Evolutionary conservation across 2,113 vertebrate genomes (phyloP).

Genomic region (Leuciscus idus): DNA sequence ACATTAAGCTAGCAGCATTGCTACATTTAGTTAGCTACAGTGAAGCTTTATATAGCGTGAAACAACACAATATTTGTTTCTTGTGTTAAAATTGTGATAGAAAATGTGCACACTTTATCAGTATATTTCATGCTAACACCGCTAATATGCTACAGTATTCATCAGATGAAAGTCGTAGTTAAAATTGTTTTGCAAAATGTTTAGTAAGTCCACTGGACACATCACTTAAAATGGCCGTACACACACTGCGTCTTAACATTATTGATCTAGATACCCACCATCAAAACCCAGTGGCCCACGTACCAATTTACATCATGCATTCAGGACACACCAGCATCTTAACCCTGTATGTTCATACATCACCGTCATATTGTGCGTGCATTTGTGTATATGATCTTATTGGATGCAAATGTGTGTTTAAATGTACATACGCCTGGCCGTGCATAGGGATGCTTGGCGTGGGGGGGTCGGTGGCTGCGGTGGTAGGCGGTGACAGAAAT

Average conservation of each 20-base stretch:
- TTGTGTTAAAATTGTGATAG: neutral
- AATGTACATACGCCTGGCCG: slow-evolving; percentile 51
- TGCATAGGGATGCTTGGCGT: slow-evolving; percentile 65
- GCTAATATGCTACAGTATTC: neutral
- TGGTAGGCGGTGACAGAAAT: slow-evolving; percentile 85
- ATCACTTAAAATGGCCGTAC: slow-evolving; percentile 35
- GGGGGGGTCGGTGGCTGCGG: slow-evolving; percentile 68
- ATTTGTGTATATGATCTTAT: slow-evolving; percentile 56
- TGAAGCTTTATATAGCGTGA: neutral
- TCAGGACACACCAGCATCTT: slow-evolving; percentile 10
- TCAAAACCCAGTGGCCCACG: slow-evolving; percentile 28
- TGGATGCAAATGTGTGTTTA: slow-evolving; percentile 68
- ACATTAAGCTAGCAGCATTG: neutral
- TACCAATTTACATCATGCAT: slow-evolving; percentile 32
- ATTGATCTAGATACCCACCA: slow-evolving; percentile 49
- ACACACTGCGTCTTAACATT: slow-evolving; percentile 41
- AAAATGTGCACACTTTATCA: neutral
- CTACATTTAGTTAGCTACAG: neutral
- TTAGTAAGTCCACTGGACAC: slow-evolving; percentile 12
- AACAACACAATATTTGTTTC: neutral
- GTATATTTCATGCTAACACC: neutral
- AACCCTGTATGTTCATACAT: slow-evolving; percentile 43
- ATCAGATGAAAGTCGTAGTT: neutral
- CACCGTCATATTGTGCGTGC: slow-evolving; percentile 29
- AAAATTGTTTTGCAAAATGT: neutral